Evolutionary conservation across 1,140 invertebrate genomes (phyloP).

Genomic region (Babylonia areolata): DNA sequence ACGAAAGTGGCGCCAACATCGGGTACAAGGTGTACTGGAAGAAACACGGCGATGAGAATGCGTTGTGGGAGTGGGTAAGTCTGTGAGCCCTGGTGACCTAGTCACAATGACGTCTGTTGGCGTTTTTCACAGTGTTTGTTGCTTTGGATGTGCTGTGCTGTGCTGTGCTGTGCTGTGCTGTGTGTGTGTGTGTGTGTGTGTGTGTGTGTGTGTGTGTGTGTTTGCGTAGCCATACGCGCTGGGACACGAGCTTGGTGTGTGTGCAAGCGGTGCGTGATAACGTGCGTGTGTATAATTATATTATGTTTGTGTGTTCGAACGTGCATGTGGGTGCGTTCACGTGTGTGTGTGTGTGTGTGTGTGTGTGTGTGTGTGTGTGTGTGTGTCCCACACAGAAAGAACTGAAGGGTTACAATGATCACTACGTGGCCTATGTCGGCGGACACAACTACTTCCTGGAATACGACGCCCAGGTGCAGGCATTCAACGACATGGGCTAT

Average conservation of each 20-base stretch:
- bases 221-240: no score
- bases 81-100: no score
- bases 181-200: background rate
- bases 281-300: background rate
- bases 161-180: no score
- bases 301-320: background rate
- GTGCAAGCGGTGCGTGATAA: no score
- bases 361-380: background rate
- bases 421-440: constrained; percentile 78
- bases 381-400: constrained; percentile 38
- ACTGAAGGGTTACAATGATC: constrained; percentile 37
- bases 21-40: constrained; percentile 61
- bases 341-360: constrained; percentile 14
- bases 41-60: constrained; percentile 24
- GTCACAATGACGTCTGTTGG: no score
- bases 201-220: background rate
- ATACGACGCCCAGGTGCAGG: constrained; percentile 92
- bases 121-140: no score
- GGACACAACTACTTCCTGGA: constrained; percentile 89
- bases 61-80: constrained; percentile 37
- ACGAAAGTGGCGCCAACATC: constrained; percentile 54
- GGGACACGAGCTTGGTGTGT: no score
- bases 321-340: background rate
- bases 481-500: constrained; percentile 86
- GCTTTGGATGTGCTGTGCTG: no score